Conservation (phyloP, 2,888 invertebrate species). For the Sinhomidia bicolor region DNA sequence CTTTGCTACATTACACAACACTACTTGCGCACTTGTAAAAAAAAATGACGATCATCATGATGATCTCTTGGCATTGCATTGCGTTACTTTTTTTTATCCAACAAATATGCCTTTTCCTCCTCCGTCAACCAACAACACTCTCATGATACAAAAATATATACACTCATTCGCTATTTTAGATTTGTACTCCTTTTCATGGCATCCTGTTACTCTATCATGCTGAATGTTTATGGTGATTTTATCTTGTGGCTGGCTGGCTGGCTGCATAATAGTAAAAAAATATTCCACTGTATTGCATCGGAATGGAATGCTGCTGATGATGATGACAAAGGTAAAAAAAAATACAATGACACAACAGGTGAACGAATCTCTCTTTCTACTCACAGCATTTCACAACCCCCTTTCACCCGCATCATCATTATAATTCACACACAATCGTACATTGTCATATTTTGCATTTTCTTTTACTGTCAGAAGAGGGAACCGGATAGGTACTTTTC, state of each 20-base stretch:
- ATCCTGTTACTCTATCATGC: background rate
- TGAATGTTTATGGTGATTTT: background rate
- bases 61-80: no score
- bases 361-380: background rate
- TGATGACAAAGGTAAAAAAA: background rate
- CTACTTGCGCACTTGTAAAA: no score
- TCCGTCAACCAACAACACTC: no score
- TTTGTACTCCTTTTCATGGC: background rate
- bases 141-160: background rate
- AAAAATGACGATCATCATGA: no score
- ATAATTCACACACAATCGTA: background rate
- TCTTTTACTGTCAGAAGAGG: background rate
- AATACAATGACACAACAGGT: background rate
- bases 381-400: no score
- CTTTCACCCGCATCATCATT: slow-evolving; percentile 13
- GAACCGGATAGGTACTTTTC: background rate
- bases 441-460: background rate
- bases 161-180: background rate
- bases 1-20: background rate
- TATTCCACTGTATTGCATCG: background rate
- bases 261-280: background rate
- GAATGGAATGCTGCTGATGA: background rate
- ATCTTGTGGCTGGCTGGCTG: background rate
- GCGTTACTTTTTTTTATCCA: background rate
- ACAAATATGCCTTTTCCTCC: no score